Percentiles rank a stretch among this genome's conserved stretches.
Conservation (phyloP, 2,113 vertebrate genomes). For the Ptychochromis oligacanthus region DNA sequence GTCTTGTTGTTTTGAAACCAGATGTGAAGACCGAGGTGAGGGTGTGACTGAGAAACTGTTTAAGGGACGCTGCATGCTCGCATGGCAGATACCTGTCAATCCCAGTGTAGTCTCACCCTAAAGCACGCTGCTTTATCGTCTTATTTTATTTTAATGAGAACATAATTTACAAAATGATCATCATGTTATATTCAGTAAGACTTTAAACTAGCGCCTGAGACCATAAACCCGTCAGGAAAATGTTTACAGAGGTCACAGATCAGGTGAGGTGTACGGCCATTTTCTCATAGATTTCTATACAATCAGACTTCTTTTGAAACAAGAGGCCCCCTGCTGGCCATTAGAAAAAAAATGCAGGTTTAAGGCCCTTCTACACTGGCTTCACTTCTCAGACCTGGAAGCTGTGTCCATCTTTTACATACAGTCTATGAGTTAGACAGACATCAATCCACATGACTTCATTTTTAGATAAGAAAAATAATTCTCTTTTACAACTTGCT, state of each 20-base stretch:
- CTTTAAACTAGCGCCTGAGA: not conserved
- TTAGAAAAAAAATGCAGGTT: not conserved
- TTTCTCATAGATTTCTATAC: not conserved
- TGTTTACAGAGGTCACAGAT: not conserved
- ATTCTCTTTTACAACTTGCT: not conserved
- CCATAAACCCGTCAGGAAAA: fast-evolving
- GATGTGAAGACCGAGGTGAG: not conserved
- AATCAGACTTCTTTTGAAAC: not conserved
- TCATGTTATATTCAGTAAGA: not conserved
- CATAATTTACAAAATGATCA: not conserved
- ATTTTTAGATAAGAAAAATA: not conserved
- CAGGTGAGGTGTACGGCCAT: not conserved
- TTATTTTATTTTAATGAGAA: not conserved
- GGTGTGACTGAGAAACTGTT: not conserved
- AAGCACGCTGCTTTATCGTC: not conserved
- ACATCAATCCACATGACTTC: not conserved
- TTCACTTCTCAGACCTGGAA: not conserved
- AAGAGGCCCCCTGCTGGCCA: not conserved
- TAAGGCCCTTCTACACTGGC: not conserved
- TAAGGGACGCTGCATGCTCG: not conserved
- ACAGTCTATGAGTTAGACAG: not conserved
- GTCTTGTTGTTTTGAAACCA: not conserved
- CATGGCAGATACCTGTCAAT: fast-evolving
- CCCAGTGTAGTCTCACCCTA: not conserved
- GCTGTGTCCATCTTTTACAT: not conserved